Evolutionary conservation across 1,140 invertebrate species (phyloP), one percentile per base, ranked within the genome.

Genomic region (Colletes gigas): DNA sequence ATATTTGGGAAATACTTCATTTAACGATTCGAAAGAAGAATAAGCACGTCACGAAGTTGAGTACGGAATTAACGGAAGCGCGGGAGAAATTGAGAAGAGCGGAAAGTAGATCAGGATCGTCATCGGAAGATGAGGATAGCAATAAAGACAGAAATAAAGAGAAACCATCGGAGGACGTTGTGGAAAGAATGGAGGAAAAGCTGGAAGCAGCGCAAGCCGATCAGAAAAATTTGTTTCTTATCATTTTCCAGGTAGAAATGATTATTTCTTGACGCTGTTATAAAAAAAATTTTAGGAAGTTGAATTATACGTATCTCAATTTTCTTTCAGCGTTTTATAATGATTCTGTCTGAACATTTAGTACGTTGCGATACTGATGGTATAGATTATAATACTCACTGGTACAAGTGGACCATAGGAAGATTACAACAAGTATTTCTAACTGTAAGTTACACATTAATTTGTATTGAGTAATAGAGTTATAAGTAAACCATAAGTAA

Each of bases 1-100:
- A 98, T 90, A 95, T 99, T n/a, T 99, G 98, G 98, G 98, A 99
- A 94, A 98, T 99, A 73, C 94, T 99, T 15, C 98, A 99, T 93
- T 93, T 98, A 65, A 99, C 98, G 1, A 99, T 99, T 79, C 97
- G 97, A 85, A 99, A 99, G 93, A 99, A 99, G 96, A 98, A 97
- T 89, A 98, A 98, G 91, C 98, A 99, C 89, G 98, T 99, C 0
- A 96, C 96, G 1, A 97, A 98, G 90, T 93, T 99, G 63, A 95
- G 94, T 93, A 92, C 94, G 71, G 98, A 99, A 92, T 94, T 99
- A 41, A 94, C 95, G 66, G 98, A 99, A 80, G 97, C 98, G 1
- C 95, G 97, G 78, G 98, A 98, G 83, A 97, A 97, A 89, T 91
- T 98, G 6, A 95, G 96, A 12, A 94, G 96, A 87, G 97, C 95